These are phyloP conservation scores for Nothobranchius kuhntae DNA, from an alignment of 2,113 vertebrate genomes.

Conservation along the genomic window DNA sequence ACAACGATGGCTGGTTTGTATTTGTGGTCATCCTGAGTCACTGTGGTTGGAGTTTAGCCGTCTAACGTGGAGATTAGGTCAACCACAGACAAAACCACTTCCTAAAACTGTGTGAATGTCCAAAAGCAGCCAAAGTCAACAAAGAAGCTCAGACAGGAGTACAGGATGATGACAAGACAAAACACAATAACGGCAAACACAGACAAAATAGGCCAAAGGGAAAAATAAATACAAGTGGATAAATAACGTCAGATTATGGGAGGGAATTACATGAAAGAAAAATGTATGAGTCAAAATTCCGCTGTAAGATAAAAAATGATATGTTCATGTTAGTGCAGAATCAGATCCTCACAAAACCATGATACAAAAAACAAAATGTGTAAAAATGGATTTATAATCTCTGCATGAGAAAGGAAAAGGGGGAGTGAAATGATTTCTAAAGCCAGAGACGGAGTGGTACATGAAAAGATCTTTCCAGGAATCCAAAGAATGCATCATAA, in stretches of 20 bases:
- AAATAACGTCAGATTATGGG: neutral
- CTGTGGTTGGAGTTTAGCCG: neutral
- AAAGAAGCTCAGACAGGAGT: conserved; percentile 12
- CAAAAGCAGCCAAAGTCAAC: conserved; percentile 30
- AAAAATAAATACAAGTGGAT: conserved; percentile 7
- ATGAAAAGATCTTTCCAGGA: conserved; percentile 5
- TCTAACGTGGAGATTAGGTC: conserved; percentile 15
- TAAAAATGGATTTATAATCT: conserved; percentile 5
- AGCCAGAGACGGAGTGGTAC: neutral
- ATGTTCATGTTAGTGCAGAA: conserved; percentile 14
- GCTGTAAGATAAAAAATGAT: neutral
- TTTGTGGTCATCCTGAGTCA: conserved; percentile 52
- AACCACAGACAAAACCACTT: conserved; percentile 50
- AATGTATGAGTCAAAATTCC: neutral
- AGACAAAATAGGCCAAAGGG: conserved; percentile 37
- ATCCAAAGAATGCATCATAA: conserved; percentile 27
- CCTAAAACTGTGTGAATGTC: conserved; percentile 14
- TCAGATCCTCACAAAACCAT: neutral
- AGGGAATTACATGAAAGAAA: neutral
- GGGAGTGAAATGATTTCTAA: neutral
- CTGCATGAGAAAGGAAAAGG: neutral
- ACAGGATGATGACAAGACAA: conserved; percentile 32
- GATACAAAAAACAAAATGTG: neutral
- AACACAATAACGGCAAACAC: conserved; percentile 1
- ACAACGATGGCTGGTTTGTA: conserved; percentile 25